These are phyloP conservation scores for Drosophila siamana DNA, from an alignment of 2,888 invertebrate genomes.

Conservation along the genomic window DNA sequence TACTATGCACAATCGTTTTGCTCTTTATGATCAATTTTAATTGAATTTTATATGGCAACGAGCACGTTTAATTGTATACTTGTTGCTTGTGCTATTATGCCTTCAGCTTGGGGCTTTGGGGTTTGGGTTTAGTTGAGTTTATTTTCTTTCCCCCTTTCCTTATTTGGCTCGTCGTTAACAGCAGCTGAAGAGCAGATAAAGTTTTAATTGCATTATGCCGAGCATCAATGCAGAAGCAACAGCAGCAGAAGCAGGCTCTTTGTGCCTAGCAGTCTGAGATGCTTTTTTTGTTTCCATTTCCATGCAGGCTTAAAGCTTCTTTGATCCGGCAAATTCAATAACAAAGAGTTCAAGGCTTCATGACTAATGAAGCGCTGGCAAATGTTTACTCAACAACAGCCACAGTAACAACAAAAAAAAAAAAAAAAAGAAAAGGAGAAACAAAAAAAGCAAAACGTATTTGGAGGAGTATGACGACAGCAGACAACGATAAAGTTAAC, in stretches of 20 bases:
- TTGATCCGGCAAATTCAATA: conserved; percentile 67
- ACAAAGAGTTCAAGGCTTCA: conserved; percentile 65
- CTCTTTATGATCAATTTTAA: conserved; percentile 17
- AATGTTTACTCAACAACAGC: conserved; percentile 53
- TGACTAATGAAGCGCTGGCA: conserved; percentile 58
- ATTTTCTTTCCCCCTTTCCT: background rate
- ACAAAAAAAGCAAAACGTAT: background rate
- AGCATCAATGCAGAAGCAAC: conserved; percentile 33
- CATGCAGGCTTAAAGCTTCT: conserved; percentile 45
- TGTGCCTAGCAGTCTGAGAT: conserved; percentile 29
- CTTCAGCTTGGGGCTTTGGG: background rate
- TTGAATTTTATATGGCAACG: background rate
- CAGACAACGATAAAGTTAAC: conserved; percentile 34
- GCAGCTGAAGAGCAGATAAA: conserved; percentile 36
- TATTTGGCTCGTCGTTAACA: conserved; percentile 8
- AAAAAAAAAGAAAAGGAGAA: conserved; percentile 4
- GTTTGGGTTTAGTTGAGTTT: conserved; percentile 2
- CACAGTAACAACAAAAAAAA: no score
- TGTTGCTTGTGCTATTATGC: background rate
- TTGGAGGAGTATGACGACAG: conserved; percentile 24
- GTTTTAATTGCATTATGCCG: conserved; percentile 58
- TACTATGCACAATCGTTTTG: background rate
- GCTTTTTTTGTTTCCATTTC: conserved; percentile 38
- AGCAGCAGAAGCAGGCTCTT: conserved; percentile 6
- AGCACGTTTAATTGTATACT: conserved; percentile 3